Evolutionary conservation across 2,888 invertebrate species (phyloP), one percentile per base, ranked within the genome.

Genomic region (Spilosoma lubricipeda): DNA sequence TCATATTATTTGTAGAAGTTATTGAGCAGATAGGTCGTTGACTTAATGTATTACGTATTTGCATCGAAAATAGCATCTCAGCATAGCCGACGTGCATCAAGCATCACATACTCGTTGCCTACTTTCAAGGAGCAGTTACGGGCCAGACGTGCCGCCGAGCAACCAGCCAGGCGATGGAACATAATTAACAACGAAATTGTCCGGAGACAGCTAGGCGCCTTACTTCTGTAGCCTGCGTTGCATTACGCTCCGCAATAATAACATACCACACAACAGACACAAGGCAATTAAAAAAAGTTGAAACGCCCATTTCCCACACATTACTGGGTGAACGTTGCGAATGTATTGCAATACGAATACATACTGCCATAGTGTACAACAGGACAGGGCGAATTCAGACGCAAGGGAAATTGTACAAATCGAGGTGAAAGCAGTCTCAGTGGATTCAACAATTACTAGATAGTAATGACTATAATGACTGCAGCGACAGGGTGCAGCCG

Each of bases 171-270:
- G 85, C 90, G 89, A 88, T 91, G 88, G 90, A 89, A 92, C 88
- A 91, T 94, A 93, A 94, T 94, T 93, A 94, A 92, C 91, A 90
- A 92, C 90, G 85, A 94, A 94, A 94, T 93, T 94, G 93, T 87
- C 87, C 91, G 89, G 92, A 94, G 94, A 94, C 94, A 94, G 94
- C 94, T 94, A 94, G 92, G 82, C 93, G 94, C 91, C 93, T 94
- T 93, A 94, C 94, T 94, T 94, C 88, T 93, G 89, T 87, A 88
- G 88, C 89, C 89, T 89, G 89, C 82, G 89, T 90, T 90, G 92
- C 90, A 91, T 90, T 91, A 90, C 91, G 87, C 91, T 87, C 90
- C 92, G 92, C 91, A 93, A 92, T 94, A 93, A 93, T 92, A 92
- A 91, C 90, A 92, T 88, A 91, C 89, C 88, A 84, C 84, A 90